phyloP scores from a whole-genome alignment of 2,797 vertebrate genomes.

The Dermochelys coriacea region DNA sequence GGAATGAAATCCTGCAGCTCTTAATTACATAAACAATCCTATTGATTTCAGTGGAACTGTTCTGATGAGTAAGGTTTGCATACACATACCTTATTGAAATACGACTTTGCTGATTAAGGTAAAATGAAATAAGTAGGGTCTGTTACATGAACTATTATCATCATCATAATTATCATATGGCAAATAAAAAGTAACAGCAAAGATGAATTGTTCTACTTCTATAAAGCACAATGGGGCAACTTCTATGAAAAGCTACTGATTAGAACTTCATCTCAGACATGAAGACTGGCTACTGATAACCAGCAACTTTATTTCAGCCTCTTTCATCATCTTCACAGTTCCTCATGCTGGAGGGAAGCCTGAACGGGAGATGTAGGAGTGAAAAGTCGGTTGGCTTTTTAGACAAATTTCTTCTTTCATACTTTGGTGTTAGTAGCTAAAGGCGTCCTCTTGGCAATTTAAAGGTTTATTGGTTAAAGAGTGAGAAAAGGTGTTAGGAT shows the following conservation, averaged over 20 bases:
- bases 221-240: neutral
- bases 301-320: conserved; percentile 27
- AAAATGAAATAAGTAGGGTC: neutral
- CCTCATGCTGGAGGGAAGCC: neutral
- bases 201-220: neutral
- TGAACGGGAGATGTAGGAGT: neutral
- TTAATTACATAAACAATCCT: neutral
- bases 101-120: neutral
- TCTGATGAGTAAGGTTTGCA: neutral
- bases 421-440: neutral
- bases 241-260: conserved; percentile 6
- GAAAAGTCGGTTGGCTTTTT: neutral
- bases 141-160: neutral
- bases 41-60: neutral
- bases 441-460: neutral
- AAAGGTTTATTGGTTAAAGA: neutral
- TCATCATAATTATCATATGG: neutral
- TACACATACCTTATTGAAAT: neutral
- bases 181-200: neutral
- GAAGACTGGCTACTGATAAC: neutral
- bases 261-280: neutral
- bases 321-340: neutral
- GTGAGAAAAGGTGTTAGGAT: neutral
- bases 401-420: neutral
- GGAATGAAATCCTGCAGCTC: neutral